Conservation (phyloP, 2,797 vertebrate species). For the Channa striata region DNA sequence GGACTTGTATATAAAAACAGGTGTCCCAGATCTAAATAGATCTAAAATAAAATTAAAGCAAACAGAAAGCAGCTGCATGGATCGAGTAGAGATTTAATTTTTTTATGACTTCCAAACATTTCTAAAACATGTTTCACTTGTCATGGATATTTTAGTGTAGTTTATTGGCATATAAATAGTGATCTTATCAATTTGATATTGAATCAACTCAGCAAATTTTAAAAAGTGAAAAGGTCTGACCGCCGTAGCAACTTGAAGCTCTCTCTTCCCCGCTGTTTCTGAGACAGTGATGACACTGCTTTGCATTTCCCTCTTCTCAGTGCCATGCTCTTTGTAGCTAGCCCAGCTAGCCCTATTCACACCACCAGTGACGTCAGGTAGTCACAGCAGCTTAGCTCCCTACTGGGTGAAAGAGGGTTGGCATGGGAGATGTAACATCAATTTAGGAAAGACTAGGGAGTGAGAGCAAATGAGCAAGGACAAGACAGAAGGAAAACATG, state of each 20-base stretch:
- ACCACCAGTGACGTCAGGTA: conserved; percentile 64
- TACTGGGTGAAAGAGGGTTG: conserved; percentile 58
- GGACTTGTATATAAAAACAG: too few species aligned
- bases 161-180: too few species aligned
- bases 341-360: conserved; percentile 59
- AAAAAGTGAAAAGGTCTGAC: background rate
- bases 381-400: conserved; percentile 63
- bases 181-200: too few species aligned
- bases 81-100: too few species aligned
- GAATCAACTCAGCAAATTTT: background rate
- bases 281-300: conserved; percentile 17
- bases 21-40: too few species aligned
- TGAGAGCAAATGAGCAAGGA: conserved; percentile 45
- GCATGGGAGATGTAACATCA: conserved; percentile 68
- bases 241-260: conserved; percentile 70
- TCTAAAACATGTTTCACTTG: too few species aligned
- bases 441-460: conserved; percentile 44
- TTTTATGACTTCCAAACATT: too few species aligned
- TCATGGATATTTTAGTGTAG: too few species aligned
- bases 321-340: conserved; percentile 44
- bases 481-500: conserved; percentile 37
- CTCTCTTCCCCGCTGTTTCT: conserved; percentile 14
- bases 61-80: too few species aligned
- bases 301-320: conserved; percentile 36
- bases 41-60: too few species aligned